Conservation (phyloP, 2,888 invertebrate genomes). For the Pandemis corylana region DNA sequence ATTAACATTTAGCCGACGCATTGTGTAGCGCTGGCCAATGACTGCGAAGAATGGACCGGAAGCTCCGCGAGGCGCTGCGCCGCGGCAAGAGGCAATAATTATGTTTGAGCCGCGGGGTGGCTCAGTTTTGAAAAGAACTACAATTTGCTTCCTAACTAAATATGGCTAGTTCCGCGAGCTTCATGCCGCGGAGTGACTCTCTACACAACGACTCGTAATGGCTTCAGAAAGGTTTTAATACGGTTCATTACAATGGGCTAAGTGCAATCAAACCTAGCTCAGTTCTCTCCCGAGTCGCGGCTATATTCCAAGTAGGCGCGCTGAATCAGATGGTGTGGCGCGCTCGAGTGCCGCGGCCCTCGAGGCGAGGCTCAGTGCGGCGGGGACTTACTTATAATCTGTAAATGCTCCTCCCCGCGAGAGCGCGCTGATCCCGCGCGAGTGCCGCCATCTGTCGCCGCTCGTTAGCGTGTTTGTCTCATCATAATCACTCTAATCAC, state of each 20-base stretch:
- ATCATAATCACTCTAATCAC: conserved; percentile 34
- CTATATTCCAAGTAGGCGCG: too few species aligned
- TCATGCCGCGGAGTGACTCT: background rate
- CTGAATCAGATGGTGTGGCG: too few species aligned
- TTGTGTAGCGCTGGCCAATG: conserved; percentile 15
- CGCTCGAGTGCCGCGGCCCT: background rate
- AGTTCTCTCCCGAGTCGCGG: too few species aligned
- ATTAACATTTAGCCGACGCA: conserved; percentile 27
- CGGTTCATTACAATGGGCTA: background rate
- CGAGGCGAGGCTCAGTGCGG: background rate
- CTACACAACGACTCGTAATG: background rate
- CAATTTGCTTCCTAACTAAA: background rate
- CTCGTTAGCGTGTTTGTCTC: conserved; percentile 40
- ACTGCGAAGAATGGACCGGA: background rate
- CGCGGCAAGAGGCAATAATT: background rate
- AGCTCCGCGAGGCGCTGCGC: background rate
- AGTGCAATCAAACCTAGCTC: too few species aligned
- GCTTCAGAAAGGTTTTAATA: background rate
- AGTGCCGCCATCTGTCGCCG: conserved; percentile 38
- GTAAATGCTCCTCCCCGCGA: conserved; percentile 24
- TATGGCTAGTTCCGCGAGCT: background rate
- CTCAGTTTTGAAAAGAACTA: background rate
- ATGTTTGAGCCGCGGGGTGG: background rate
- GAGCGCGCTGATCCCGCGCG: conserved; percentile 19
- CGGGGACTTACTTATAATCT: conserved; percentile 21